Conservation (phyloP, 2,888 invertebrate species). For the Geophilus truncorum region DNA sequence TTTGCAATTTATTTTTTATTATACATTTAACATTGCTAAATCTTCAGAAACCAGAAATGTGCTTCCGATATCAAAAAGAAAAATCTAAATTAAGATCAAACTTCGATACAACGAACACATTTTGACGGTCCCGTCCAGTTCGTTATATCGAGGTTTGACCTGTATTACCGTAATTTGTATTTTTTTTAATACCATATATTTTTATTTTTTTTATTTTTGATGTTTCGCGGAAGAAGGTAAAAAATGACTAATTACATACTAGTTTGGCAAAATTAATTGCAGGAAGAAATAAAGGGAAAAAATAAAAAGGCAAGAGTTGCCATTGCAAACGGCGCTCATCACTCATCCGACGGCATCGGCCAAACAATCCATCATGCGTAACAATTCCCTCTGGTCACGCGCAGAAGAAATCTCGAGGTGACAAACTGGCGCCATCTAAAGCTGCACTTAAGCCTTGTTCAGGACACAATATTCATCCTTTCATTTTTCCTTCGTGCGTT, state of each 20-base stretch:
- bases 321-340: neutral
- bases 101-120: too few species aligned
- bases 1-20: too few species aligned
- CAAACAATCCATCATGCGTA: constrained; percentile 9
- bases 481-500: neutral
- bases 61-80: too few species aligned
- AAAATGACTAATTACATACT: constrained; percentile 14
- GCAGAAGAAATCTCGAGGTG: constrained; percentile 22
- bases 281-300: neutral
- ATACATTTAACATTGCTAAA: too few species aligned
- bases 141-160: too few species aligned
- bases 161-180: neutral
- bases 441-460: constrained; percentile 22
- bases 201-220: neutral
- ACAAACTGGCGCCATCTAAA: constrained; percentile 21
- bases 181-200: neutral
- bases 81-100: too few species aligned
- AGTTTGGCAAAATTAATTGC: constrained; percentile 17
- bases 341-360: neutral
- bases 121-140: too few species aligned
- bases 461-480: constrained; percentile 2
- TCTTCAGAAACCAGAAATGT: too few species aligned
- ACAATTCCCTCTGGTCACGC: neutral
- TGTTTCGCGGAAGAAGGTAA: neutral
- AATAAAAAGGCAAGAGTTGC: neutral